Evolutionary conservation across 2,113 vertebrate genomes (phyloP), one percentile per base, ranked within the genome.

Genomic region (Taurulus bubalis): DNA sequence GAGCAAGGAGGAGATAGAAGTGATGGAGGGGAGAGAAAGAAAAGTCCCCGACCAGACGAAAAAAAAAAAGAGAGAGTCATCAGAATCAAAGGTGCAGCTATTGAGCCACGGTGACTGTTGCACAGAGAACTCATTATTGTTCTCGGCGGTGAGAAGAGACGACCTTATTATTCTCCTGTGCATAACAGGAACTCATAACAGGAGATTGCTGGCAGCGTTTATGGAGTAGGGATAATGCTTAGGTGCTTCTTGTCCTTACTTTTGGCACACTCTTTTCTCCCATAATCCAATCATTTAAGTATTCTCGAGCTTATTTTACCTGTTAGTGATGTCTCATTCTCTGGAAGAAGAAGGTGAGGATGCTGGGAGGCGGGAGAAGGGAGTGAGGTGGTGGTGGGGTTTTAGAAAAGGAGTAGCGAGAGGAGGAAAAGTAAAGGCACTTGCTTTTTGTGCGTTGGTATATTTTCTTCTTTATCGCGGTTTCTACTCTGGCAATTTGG

Each of bases 41-140:
- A 42, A 64, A 79, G 62, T 65, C 49, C 49, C 28, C 6, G 55
- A 42, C 40, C 68, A 68, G 66, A 60, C 47, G 42, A 58, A 71
- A 75, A 60, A 53, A 42, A 66, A 70, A 75, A 47, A 69, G 55
- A 75, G 66, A 53, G 56, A 62, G 49, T 42, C 40, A 83, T 87
- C 67, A 59, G 71, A 88, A 83, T 88, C 80, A 78, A 72, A 85
- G 78, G 85, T 84, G 85, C 75, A 65, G 69, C 71, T 77, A 75
- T 70, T 86, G 85, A 89, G 83, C 73, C 80, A 77, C 51, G 26
- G 75, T 38, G 63, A 80, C 80, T 80, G 71, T 83, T 89, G 86
- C 71, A 51, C 75, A 32, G 77, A 36, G 49, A 90, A 86, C 85
- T 87, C 92, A 92, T 93, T 91, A 90, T 85, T 89, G 88, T 87